A percentile compares a stretch with the other conserved stretches of the same genome.
These are phyloP conservation scores for Drosophila melanosoma DNA, from an alignment of 2,888 invertebrate genomes.

Conservation along the genomic window DNA sequence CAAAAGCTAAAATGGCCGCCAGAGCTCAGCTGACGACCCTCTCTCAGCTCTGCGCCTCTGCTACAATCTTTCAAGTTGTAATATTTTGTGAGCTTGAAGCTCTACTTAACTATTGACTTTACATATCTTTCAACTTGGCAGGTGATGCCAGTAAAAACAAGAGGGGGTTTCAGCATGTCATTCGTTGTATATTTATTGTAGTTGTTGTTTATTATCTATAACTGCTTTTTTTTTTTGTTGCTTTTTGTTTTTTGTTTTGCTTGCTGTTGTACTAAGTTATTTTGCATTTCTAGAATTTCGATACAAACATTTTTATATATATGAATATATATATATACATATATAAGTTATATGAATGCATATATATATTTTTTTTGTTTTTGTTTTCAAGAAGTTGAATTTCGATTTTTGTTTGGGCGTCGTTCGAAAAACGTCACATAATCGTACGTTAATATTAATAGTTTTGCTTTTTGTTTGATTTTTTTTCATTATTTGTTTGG, in stretches of 20 bases:
- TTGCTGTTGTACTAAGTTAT: constrained; percentile 20
- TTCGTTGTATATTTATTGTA: constrained; percentile 70
- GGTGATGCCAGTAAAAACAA: constrained; percentile 66
- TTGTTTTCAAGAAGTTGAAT: constrained; percentile 85
- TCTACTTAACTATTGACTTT: constrained; percentile 34
- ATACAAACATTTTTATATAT: constrained; percentile 45
- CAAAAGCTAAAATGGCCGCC: constrained; percentile 40
- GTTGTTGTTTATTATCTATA: constrained; percentile 64
- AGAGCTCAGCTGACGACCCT: constrained; percentile 29
- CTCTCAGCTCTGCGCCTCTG: constrained; percentile 44
- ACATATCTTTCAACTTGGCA: constrained; percentile 30
- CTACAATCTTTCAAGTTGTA: constrained; percentile 24
- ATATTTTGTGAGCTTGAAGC: constrained; percentile 5
- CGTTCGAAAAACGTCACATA: constrained; percentile 84
- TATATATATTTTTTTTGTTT: constrained; percentile 59
- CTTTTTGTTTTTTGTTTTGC: constrained; percentile 16
- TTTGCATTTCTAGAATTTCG: constrained; percentile 42
- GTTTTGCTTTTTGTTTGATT: constrained; percentile 46
- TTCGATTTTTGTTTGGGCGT: constrained; percentile 86
- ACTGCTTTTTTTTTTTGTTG: constrained; percentile 36
- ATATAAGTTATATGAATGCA: constrained; percentile 29
- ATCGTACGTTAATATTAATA: constrained; percentile 68
- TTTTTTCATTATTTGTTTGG: constrained; percentile 44
- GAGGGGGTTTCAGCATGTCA: constrained; percentile 79
- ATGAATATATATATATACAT: constrained; percentile 32